These are phyloP conservation scores for Caiman crocodilus DNA, from an alignment of 2,797 vertebrate species.

Conservation along the genomic window DNA sequence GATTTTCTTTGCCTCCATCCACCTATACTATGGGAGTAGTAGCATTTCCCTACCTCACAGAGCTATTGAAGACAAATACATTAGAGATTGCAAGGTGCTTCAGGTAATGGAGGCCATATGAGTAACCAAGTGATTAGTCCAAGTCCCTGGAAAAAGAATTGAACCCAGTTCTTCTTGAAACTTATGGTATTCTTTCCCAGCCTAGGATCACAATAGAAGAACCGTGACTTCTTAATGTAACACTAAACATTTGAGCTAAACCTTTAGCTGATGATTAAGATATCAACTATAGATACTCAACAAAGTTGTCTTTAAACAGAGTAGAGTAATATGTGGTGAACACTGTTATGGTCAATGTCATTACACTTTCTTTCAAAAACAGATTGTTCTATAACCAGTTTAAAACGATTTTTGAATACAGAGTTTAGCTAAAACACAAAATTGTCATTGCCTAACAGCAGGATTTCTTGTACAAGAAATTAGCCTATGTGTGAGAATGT, in stretches of 20 bases:
- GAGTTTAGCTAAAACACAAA: conserved; percentile 15
- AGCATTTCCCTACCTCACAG: too few species aligned
- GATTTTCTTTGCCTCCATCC: too few species aligned
- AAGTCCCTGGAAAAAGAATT: not conserved
- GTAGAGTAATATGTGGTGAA: not conserved
- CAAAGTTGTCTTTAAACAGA: not conserved
- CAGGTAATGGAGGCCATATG: too few species aligned
- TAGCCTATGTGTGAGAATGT: not conserved
- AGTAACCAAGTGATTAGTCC: too few species aligned
- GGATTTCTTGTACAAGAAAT: conserved; percentile 29
- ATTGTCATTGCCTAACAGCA: conserved; percentile 38
- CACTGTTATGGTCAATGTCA: conserved; percentile 27
- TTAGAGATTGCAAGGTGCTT: too few species aligned
- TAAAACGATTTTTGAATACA: conserved; percentile 34
- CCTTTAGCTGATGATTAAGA: not conserved
- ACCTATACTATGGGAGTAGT: too few species aligned
- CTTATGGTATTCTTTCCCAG: not conserved
- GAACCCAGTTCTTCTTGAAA: not conserved
- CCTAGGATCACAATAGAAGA: not conserved
- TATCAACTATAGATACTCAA: too few species aligned
- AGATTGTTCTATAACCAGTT: conserved; percentile 2
- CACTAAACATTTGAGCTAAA: not conserved
- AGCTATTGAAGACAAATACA: too few species aligned
- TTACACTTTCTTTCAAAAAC: not conserved
- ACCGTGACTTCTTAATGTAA: rapidly evolving